Evolutionary conservation across 2,888 invertebrate species (phyloP).

Genomic region (Kryphioiulus occultus): DNA sequence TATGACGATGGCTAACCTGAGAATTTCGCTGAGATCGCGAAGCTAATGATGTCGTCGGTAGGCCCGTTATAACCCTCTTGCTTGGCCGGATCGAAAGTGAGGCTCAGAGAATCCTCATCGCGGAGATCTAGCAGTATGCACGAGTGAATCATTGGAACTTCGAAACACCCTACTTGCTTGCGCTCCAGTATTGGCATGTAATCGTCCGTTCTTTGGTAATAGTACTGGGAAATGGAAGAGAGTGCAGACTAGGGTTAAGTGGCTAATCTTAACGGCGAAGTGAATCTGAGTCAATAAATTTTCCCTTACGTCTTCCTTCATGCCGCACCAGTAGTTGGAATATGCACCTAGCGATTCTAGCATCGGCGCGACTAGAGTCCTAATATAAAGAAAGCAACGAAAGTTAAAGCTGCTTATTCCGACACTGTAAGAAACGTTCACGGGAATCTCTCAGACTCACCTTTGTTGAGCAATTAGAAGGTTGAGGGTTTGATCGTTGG

Average conservation of each 20-base stretch:
- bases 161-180: slow-evolving; percentile 72
- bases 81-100: slow-evolving; percentile 78
- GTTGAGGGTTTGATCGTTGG: slow-evolving; percentile 71
- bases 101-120: slow-evolving; percentile 66
- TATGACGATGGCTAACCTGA: slow-evolving; percentile 64
- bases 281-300: not conserved
- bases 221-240: slow-evolving; percentile 59
- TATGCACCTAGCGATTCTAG: slow-evolving; percentile 84
- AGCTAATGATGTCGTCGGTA: slow-evolving; percentile 89
- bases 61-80: slow-evolving; percentile 75
- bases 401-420: not conserved
- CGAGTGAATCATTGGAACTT: slow-evolving; percentile 91
- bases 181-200: slow-evolving; percentile 81
- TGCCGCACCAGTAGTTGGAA: slow-evolving; percentile 96
- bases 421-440: not conserved
- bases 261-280: no score
- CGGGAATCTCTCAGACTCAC: slow-evolving; percentile 59
- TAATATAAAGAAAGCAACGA: slow-evolving; percentile 52
- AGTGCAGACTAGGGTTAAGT: no score
- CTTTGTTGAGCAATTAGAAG: slow-evolving; percentile 68
- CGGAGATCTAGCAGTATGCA: slow-evolving; percentile 82
- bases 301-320: slow-evolving; percentile 71
- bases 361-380: slow-evolving; percentile 79
- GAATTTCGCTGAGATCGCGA: slow-evolving; percentile 81
- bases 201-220: slow-evolving; percentile 80